Conservation (phyloP, 1,140 invertebrate genomes). For the Drepana arcuata region DNA sequence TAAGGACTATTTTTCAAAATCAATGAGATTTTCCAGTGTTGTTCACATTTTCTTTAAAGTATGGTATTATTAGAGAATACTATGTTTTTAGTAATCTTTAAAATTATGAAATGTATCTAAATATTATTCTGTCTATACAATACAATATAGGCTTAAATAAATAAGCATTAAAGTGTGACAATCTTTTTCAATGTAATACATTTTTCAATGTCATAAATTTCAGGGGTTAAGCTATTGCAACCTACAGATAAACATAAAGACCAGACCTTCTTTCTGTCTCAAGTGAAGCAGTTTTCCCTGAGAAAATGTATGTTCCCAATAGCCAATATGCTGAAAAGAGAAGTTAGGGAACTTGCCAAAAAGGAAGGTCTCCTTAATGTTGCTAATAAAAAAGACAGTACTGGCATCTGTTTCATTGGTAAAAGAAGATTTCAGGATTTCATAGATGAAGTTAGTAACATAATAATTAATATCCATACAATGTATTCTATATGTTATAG, state of each 20-base stretch:
- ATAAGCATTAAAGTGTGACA: not conserved
- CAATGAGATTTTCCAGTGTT: too few species aligned
- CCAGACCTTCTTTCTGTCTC: conserved; percentile 95
- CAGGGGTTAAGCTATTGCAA: conserved; percentile 80
- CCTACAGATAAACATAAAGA: conserved; percentile 88
- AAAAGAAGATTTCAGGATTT: conserved; percentile 82
- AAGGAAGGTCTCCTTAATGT: conserved; percentile 81
- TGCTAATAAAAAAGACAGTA: conserved; percentile 91
- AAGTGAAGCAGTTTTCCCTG: conserved; percentile 85
- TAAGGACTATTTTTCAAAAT: too few species aligned
- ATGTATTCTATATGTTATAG: too few species aligned
- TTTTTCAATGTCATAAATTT: too few species aligned
- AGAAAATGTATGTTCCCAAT: conserved; percentile 92
- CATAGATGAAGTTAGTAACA: conserved; percentile 80
- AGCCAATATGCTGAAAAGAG: conserved; percentile 80
- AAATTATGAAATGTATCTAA: too few species aligned
- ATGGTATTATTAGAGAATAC: too few species aligned
- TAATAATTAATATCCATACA: too few species aligned
- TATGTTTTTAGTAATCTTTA: too few species aligned
- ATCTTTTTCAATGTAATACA: too few species aligned
- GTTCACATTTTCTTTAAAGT: too few species aligned
- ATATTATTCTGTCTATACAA: too few species aligned
- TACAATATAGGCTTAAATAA: too few species aligned
- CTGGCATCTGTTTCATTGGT: conserved; percentile 98
- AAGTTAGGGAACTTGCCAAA: conserved; percentile 87